Evolutionary conservation across 2,797 vertebrate species (phyloP), one percentile per base, ranked within the genome.

Genomic region (Caiman crocodilus): DNA sequence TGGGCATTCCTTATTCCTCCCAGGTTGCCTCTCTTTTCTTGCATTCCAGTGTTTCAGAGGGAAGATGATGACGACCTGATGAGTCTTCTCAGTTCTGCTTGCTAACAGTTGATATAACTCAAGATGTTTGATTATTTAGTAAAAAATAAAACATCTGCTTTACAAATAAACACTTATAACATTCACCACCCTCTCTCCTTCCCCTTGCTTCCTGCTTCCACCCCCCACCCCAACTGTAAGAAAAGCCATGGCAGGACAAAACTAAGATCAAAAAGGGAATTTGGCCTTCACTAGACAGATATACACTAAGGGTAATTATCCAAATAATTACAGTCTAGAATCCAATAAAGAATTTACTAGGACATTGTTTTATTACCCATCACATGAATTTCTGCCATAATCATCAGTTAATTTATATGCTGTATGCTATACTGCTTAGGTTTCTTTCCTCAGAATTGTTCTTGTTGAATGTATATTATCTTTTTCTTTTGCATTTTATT

Each of bases 321-420:
- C 15, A 81, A 71, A 71, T 90, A 60, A 15, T 23, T 18, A n/a
- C 3, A 79, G 5, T 81, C 90, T 86, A 96, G 85, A 85, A 82
- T 56, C 75, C 59, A 91, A 82, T 90, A 94, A 95, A 79, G 64
- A 30, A 87, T 85, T 90, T 94, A 97, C 17, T 92, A 71, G 20
- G 30, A 57, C 56, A 81, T 81, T 94, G 93, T 94, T 90, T 94
- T 94, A 65, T 90, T 94, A 90, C 87, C 89, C 88, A 94, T 89
- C 8, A 11, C 23, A n/a, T n/a, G 4, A 35, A 14, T 78, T 92
- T 76, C 35, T 35, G 6, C 25, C 2, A 26, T 89, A 90, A 93
- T 88, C 57, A 92, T 42, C 63, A 83, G 2, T 82, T 77, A 42
- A 73, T 21, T 73, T 21, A 67, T 6, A 61, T 75, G 85, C 71